Base-by-base conservation (phyloP, 1,140 invertebrate species). In the Zaprionus capensis region DNA sequence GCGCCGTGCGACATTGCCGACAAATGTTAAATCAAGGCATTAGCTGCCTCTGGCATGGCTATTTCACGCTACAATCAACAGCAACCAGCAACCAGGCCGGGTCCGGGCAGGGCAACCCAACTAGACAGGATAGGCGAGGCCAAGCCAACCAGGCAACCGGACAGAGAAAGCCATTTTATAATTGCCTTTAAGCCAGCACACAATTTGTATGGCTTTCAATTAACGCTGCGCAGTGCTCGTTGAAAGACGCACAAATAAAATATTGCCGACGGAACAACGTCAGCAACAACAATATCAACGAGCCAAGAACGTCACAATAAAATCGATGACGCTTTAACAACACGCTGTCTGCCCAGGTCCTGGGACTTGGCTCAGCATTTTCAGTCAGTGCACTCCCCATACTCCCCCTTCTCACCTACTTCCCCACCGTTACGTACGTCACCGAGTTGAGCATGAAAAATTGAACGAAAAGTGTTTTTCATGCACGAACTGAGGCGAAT, bases 131-230 rank as follows among this genome's bases (percentile, higher is more conserved):
- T 53, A 49, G 56, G 36, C 22, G 28, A 34, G 15, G 12, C 34
- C 28, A 20, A 28, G 41, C 20, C 58, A 71, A 66, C n/a, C 56
- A 24, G 41, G 17, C 26, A 59, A 31, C 11, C 36, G 24, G 22
- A 46, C 20, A 46, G 34, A 24, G 14, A 28, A 85, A 82, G 66
- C 63, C 76, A 84, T 84, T 88, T 88, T 90, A 84, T 84, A 88
- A 88, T 88, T 88, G 85, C 78, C 81, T 76, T 80, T 55, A 65
- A 81, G 84, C 71, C 74, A 74, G 26, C n/a, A 55, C 36, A 82
- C 85, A 81, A 84, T 88, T 88, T 88, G 84, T 88, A 88, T 88
- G 84, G 84, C 85, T 90, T 88, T 88, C 85, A 88, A 88, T 88
- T 88, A 88, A 83, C 85, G 84, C 81, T 57, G 46, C 15, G 36